Percentiles rank a stretch among this genome's conserved stretches.
These are phyloP conservation scores for Drosophila sp. DNA, from an alignment of 1,140 invertebrate genomes.

Conservation along the genomic window DNA sequence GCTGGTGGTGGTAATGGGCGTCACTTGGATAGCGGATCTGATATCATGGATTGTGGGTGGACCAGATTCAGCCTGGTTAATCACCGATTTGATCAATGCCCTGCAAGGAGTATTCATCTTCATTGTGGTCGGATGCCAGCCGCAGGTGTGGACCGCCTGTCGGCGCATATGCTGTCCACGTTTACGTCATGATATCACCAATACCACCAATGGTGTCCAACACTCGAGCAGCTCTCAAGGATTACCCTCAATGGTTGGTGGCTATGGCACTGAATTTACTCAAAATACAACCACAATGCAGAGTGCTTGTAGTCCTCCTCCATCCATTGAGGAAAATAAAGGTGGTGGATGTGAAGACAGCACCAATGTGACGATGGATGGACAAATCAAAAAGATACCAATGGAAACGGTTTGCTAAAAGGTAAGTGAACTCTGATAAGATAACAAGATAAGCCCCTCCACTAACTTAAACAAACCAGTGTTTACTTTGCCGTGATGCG, in stretches of 20 bases:
- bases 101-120: slow-evolving; percentile 95
- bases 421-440: slow-evolving; percentile 35
- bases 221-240: slow-evolving; percentile 89
- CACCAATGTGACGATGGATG: slow-evolving; percentile 18
- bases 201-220: slow-evolving; percentile 85
- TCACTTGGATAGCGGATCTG: slow-evolving; percentile 93
- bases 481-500: too few relatives aligned
- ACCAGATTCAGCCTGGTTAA: slow-evolving; percentile 90
- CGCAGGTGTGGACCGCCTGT: slow-evolving; percentile 89
- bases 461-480: too few relatives aligned
- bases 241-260: slow-evolving; percentile 89
- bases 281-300: slow-evolving; percentile 85
- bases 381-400: slow-evolving; percentile 68
- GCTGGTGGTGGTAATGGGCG: slow-evolving; percentile 92
- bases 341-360: not conserved
- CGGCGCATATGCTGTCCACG: slow-evolving; percentile 87
- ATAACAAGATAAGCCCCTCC: slow-evolving; percentile 12
- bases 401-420: slow-evolving; percentile 85
- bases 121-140: slow-evolving; percentile 93
- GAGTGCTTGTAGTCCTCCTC: slow-evolving; percentile 19
- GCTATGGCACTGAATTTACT: slow-evolving; percentile 84
- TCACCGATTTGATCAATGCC: slow-evolving; percentile 92
- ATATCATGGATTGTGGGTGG: slow-evolving; percentile 89
- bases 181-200: slow-evolving; percentile 84
- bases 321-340: slow-evolving; percentile 10